Base-by-base conservation (phyloP, 1,140 invertebrate species). In the Piezodorus guildinii region DNA sequence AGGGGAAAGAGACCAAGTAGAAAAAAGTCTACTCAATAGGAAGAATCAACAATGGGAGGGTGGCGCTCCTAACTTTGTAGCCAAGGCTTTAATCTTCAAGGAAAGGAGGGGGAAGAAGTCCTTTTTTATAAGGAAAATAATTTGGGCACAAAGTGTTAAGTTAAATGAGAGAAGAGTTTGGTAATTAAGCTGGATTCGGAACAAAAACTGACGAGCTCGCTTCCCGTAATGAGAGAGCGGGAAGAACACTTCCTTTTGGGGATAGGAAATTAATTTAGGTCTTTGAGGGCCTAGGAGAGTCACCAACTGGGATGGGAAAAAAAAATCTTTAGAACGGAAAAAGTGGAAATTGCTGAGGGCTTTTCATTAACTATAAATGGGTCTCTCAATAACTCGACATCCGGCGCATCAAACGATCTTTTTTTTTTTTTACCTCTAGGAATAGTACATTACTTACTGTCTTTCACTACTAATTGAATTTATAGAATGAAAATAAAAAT, bases 91-190 rank as follows among this genome's bases (percentile, higher is more conserved):
- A 56, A 56, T 56, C 52, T 56, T 56, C 23, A 21, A 25, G 23
- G 52, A 56, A 56, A 49, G 46, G 45, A 12, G n/a, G n/a, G 51
- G 51, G 21, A 12, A 12, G n/a, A 52, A 21, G 52, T 25, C 23
- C 19, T 56, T 21, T 49, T 49, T 49, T 19, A 56, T 19, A 25
- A 23, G 19, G 17, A 16, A 56, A 56, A 56, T 56, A 56, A 56
- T 56, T 56, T 56, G 52, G 23, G 52, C 52, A 56, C 52, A 56
- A 56, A 56, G 52, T 56, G 52, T 56, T 56, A 56, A 56, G 52
- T 56, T 56, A 56, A 56, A 56, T 56, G 52, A 23, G 52, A 56
- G 52, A 56, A 56, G 52, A 56, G 52, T 56, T 56, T 56, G 52
- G 52, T 56, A 56, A 56, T 56, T 56, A 56, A 56, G 52, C 52